Conservation (phyloP, 2,888 invertebrate genomes). For the Standfussiana lucernea region DNA sequence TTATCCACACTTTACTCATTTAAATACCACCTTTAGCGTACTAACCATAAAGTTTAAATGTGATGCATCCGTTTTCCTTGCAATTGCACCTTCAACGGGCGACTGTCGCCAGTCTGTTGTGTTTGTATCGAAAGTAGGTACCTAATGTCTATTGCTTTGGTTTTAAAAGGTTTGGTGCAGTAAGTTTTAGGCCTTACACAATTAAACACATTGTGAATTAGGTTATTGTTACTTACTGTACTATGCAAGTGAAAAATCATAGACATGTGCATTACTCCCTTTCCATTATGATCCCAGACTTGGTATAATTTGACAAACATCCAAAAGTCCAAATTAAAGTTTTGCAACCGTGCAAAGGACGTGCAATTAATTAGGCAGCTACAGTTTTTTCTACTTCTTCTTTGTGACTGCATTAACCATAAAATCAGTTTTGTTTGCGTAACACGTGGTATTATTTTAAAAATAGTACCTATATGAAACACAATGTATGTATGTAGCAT, state of each 20-base stretch:
- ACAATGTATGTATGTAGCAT: background rate
- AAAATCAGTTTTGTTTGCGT: background rate
- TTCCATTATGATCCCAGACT: background rate
- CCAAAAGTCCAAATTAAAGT: background rate
- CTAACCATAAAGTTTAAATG: slow-evolving; percentile 19
- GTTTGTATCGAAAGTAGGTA: slow-evolving; percentile 38
- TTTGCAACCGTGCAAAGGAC: background rate
- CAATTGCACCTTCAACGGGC: slow-evolving; percentile 38
- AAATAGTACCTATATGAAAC: background rate
- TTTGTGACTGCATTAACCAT: background rate
- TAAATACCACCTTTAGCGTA: slow-evolving; percentile 37
- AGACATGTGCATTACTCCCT: background rate
- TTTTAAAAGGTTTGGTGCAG: slow-evolving; percentile 4
- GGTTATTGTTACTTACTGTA: background rate
- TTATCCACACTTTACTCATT: slow-evolving; percentile 23
- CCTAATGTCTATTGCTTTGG: slow-evolving; percentile 20
- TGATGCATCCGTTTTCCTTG: slow-evolving; percentile 19
- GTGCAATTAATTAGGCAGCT: background rate
- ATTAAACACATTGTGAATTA: background rate
- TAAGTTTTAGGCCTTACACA: background rate
- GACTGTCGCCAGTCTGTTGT: slow-evolving; percentile 65
- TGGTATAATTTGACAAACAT: background rate
- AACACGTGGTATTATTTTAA: background rate
- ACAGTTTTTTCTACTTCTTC: background rate
- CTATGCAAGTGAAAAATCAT: background rate